Conservation (phyloP, 1,140 invertebrate species). For the Ceratoteleas bidentatus region DNA sequence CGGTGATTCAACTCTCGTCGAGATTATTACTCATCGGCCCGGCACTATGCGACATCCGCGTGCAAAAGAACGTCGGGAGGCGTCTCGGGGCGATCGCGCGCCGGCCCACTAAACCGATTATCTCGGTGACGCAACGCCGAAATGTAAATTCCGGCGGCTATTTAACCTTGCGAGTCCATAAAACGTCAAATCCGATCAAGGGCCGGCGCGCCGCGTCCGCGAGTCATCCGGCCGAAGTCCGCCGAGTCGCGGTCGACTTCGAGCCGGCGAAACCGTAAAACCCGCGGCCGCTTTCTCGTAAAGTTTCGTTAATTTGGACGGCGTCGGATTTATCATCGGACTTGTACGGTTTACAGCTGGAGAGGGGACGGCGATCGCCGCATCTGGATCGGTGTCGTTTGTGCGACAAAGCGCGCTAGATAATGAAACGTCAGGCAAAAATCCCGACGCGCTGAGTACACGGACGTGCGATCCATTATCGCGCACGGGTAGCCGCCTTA, state of each 20-base stretch:
- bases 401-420: not conserved
- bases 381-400: conserved; percentile 30
- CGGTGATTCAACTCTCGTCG: conserved; percentile 22
- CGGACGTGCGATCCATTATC: conserved; percentile 47
- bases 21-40: conserved; percentile 40
- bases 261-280: conserved; percentile 32
- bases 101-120: conserved; percentile 44
- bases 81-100: conserved; percentile 11
- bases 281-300: conserved; percentile 15
- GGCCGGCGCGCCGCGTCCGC: conserved; percentile 19
- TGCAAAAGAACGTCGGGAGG: conserved; percentile 9
- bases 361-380: conserved; percentile 9
- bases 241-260: conserved; percentile 20
- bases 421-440: conserved; percentile 16
- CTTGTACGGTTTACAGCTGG: not conserved
- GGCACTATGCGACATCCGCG: conserved; percentile 15
- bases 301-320: conserved; percentile 45
- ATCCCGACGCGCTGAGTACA: conserved; percentile 31
- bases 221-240: conserved; percentile 11
- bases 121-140: conserved; percentile 22
- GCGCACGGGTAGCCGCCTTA: conserved; percentile 42
- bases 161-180: conserved; percentile 45
- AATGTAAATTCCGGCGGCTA: conserved; percentile 21
- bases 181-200: conserved; percentile 54
- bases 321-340: conserved; percentile 4